Base-by-base conservation (phyloP, 1,140 invertebrate genomes). In the Sitodiplosis mosellana region DNA sequence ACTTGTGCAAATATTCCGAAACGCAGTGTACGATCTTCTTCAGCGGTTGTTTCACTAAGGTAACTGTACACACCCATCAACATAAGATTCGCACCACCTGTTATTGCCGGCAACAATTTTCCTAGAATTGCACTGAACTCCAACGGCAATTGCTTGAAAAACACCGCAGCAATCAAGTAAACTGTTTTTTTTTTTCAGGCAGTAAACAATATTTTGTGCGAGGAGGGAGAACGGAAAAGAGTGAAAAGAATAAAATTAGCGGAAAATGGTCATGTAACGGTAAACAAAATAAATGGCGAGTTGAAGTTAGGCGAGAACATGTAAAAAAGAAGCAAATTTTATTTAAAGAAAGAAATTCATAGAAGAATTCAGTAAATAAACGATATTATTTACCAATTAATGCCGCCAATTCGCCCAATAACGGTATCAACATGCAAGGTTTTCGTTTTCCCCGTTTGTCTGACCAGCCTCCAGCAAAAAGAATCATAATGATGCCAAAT, bases 41-140 rank as follows among this genome's bases (percentile, higher is more conserved):
- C 65, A 18, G 63, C 66, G 14, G 72, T 76, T 19, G 73, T 65
- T 38, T 70, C 69, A 22, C 73, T 69, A 53, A 77, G 72, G 51
- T 76, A 76, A 61, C 73, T 76, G 49, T 69, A 76, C 56, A 76
- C 68, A 19, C 71, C 75, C 70, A 76, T 75, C 51, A 75, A 67
- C 59, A 76, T 70, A 37, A 74, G 68, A 48, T 73, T 73, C 54
- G 73, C 67, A 49, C 75, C 69, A 33, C 66, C 72, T 52, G 61
- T 70, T 14, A 77, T 54, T 2, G 70, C 67, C 0, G 73, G 68
- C 3, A 74, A 71, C 40, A 77, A 58, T 2, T 69, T 67, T 54
- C 76, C 73, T 38, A 68, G 67, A 36, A 76, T 58, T 2, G 64
- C 67, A 11, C 68, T 74, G 15, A 65, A 68, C 46, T 69, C 69